phyloP scores from a whole-genome alignment of 2,113 vertebrate genomes.

The Callorhinus ursinus region DNA sequence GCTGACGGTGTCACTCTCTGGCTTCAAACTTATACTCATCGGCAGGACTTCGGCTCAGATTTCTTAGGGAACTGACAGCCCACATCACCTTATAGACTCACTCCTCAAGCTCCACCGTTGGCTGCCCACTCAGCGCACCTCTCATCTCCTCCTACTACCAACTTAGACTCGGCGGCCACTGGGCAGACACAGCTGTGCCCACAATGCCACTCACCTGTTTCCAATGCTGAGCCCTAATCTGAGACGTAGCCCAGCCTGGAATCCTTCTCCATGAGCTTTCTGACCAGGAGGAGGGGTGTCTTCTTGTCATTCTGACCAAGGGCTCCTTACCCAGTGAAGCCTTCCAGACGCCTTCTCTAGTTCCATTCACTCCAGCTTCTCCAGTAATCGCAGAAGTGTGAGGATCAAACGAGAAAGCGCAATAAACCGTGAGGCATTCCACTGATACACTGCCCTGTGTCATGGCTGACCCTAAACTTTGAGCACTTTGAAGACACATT shows the following conservation, averaged over 20 bases:
- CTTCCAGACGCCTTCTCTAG: not conserved
- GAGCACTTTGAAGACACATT: not conserved
- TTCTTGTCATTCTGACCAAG: not conserved
- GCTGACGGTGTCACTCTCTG: constrained; percentile 26
- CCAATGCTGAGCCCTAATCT: not conserved
- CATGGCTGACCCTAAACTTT: not conserved
- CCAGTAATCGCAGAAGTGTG: not conserved
- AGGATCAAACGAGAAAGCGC: not conserved
- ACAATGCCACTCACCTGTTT: not conserved
- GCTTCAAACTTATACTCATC: not conserved
- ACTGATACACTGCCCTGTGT: not conserved
- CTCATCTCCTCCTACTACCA: not conserved
- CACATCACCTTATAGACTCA: not conserved
- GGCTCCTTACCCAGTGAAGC: not conserved
- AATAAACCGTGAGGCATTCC: not conserved
- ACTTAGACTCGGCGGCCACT: not conserved
- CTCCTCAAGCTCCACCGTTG: not conserved
- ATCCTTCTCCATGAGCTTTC: not conserved
- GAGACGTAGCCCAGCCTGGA: not conserved
- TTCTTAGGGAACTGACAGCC: not conserved
- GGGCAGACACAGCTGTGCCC: not conserved
- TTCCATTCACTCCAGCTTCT: not conserved
- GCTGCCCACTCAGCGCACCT: not conserved
- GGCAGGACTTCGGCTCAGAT: not conserved
- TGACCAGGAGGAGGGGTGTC: not conserved